Percentiles rank a stretch among this genome's conserved stretches.
Conservation (phyloP, 2,113 vertebrate genomes). For the Cyanistes caeruleus region DNA sequence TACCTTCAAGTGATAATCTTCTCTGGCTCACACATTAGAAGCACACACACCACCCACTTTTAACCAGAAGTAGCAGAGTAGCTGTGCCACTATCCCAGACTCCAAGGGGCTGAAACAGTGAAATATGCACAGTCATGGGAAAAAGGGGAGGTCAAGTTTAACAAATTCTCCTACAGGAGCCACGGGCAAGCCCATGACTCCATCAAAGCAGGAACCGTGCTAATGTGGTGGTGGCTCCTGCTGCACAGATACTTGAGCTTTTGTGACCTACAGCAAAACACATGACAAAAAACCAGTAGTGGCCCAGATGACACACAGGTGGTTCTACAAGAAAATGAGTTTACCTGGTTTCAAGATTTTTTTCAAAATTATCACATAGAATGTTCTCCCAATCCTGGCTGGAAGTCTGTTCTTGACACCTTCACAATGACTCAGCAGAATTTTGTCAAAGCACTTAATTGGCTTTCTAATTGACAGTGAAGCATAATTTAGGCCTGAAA, state of each 20-base stretch:
- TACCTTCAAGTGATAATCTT: neutral
- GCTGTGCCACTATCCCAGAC: neutral
- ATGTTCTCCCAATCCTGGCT: neutral
- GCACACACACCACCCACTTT: neutral
- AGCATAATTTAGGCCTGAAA: neutral
- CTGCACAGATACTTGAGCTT: fast-evolving
- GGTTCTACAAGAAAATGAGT: neutral
- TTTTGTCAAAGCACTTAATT: neutral
- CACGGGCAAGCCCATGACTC: too few relatives aligned
- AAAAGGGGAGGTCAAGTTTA: neutral
- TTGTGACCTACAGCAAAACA: neutral
- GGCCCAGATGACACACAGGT: neutral
- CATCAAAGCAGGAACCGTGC: neutral
- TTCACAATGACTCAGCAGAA: neutral
- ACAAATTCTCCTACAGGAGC: neutral
- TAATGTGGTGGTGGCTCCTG: neutral
- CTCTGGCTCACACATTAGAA: neutral
- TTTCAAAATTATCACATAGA: neutral
- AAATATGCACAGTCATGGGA: fast-evolving
- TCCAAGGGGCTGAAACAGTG: neutral
- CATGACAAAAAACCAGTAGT: neutral
- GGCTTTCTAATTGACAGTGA: neutral
- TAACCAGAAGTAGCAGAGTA: neutral
- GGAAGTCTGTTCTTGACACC: neutral
- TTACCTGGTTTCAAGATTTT: neutral